Evolutionary conservation across 2,113 vertebrate species (phyloP).

Genomic region (Gasterosteus nipponicus): DNA sequence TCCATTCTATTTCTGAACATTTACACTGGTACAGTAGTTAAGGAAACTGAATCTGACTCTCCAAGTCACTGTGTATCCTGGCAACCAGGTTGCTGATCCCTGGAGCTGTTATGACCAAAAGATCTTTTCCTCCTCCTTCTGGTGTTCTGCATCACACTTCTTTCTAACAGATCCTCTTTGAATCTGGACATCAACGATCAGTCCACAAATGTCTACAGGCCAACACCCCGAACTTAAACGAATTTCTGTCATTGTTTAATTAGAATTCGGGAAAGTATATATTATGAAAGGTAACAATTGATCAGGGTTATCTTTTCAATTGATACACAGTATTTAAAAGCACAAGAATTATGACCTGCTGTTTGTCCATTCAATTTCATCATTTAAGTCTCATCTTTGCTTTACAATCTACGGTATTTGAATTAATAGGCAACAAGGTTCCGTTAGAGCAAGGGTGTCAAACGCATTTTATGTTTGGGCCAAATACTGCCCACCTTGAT

Average conservation of each 20-base stretch:
- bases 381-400: neutral
- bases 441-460: no score
- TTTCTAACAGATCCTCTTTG: neutral
- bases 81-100: neutral
- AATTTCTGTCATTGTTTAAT: neutral
- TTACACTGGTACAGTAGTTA: neutral
- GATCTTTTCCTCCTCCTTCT: neutral
- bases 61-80: neutral
- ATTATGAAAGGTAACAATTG: neutral
- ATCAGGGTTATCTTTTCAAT: neutral
- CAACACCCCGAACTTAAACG: neutral
- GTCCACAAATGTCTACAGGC: neutral
- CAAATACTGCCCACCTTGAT: no score
- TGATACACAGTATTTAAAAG: neutral
- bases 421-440: no score
- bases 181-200: neutral
- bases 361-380: neutral
- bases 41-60: neutral
- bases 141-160: neutral
- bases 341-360: neutral
- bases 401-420: no score
- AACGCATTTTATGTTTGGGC: no score
- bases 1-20: neutral
- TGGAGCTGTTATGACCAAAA: neutral
- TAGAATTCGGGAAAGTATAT: neutral